Conservation (phyloP, 2,888 invertebrate genomes). For the Ophion slaviceki region DNA sequence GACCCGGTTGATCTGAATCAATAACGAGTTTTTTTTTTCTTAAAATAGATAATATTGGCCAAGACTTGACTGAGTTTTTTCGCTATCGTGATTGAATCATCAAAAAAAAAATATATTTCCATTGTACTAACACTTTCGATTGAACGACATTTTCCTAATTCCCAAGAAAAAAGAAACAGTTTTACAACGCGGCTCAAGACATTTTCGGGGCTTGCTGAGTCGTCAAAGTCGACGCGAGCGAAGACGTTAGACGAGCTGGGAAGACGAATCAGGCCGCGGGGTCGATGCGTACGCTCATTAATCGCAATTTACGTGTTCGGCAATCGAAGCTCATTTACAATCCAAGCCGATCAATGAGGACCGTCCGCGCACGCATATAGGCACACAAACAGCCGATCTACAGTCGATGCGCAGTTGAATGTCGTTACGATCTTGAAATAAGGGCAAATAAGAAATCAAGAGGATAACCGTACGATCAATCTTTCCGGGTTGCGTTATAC, state of each 20-base stretch:
- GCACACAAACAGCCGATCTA: slow-evolving; percentile 2
- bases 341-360: slow-evolving; percentile 2
- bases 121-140: too few relatives aligned
- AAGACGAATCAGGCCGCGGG: slow-evolving; percentile 33
- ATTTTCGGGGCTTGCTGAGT: neutral
- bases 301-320: slow-evolving; percentile 55
- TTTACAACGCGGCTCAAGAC: neutral
- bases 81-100: neutral
- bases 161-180: neutral
- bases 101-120: too few relatives aligned
- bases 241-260: slow-evolving; percentile 1
- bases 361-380: neutral
- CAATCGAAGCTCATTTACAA: slow-evolving; percentile 26
- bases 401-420: neutral
- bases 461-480: slow-evolving; percentile 56
- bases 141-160: too few relatives aligned
- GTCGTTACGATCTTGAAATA: slow-evolving; percentile 49
- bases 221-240: neutral
- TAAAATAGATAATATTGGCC: too few relatives aligned
- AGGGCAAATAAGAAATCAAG: slow-evolving; percentile 47
- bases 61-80: too few relatives aligned
- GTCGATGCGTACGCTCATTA: slow-evolving; percentile 52
- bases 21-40: too few relatives aligned
- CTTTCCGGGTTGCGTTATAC: slow-evolving; percentile 52
- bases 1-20: too few relatives aligned